phyloP scores from a whole-genome alignment of 1,140 invertebrate genomes.

The Zelostemma sp. region DNA sequence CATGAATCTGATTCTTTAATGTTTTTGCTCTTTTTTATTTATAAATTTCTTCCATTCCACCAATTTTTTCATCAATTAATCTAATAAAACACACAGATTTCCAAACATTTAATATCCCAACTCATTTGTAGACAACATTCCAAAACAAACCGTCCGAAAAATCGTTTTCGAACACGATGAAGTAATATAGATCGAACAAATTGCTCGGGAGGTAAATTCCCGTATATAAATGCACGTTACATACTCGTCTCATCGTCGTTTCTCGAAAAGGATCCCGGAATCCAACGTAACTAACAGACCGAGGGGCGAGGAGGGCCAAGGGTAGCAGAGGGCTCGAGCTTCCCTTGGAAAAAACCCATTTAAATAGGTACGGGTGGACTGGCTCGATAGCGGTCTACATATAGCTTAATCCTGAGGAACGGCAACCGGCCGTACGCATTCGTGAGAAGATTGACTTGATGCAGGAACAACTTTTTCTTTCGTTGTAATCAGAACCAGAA shows the following conservation, averaged over 20 bases:
- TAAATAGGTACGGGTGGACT: conserved; percentile 65
- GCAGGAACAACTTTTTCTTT: conserved; percentile 29
- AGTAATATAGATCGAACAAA: conserved; percentile 26
- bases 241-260: conserved; percentile 43
- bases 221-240: conserved; percentile 15
- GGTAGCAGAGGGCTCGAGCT: conserved; percentile 50
- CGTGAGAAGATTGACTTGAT: conserved; percentile 48
- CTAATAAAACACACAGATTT: conserved; percentile 14
- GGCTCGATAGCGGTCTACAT: conserved; percentile 56
- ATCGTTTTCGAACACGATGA: neutral
- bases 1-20: no score
- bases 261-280: conserved; percentile 56
- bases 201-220: conserved; percentile 7
- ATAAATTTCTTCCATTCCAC: conserved; percentile 36
- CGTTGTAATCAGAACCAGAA: no score
- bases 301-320: conserved; percentile 33
- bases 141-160: no score
- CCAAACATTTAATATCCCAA: neutral
- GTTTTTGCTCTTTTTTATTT: no score
- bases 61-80: no score
- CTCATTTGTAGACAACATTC: no score
- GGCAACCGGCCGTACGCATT: conserved; percentile 58
- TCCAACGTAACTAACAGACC: conserved; percentile 60
- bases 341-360: conserved; percentile 68
- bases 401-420: conserved; percentile 60